Base-by-base conservation (phyloP, 2,797 vertebrate genomes). In the Anolis apletophallus region DNA sequence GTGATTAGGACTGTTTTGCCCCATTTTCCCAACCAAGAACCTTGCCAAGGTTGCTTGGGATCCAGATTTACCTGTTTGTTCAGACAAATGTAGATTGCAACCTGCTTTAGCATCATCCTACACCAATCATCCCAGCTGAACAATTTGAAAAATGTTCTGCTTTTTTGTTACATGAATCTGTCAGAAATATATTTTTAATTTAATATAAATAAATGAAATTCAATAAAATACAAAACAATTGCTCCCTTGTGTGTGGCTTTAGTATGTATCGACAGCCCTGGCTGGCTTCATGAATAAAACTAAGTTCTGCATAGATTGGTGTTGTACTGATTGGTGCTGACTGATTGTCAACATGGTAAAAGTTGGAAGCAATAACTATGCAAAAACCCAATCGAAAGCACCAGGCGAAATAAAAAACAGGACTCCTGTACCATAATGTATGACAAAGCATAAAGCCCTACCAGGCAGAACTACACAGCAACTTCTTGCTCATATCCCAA, bases 101-200 rank as follows among this genome's bases (percentile, higher is more conserved):
- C 93, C 95, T 95, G 95, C 94, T 96, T 95, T 88, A 16, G 93
- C 95, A 94, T 96, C 95, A 94, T 94, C 94, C 95, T 90, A 26
- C 79, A 87, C 93, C 88, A 94, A 96, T 96, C 97, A 97, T 96
- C 97, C 97, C 97, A 97, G 97, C 97, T 97, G 97, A 98, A 98
- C 97, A 97, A 98, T 98, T 98, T 98, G 98, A 97, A 97, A 97
- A 97, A 96, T 96, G 97, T 98, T 98, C 98, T 97, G 98, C 97
- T 96, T 98, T 98, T 99, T 99, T 99, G 98, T 98, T 98, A 99
- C 98, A 99, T 98, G 98, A 98, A 98, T 98, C 98, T 99, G 98
- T 99, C 98, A 98, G 98, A 99, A 98, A 97, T 99, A 98, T 99
- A 99, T 99, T 99, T 99, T 99, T 99, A 99, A 99, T 99, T 99